Percentiles rank a stretch among this genome's conserved stretches.
These are phyloP conservation scores for Potamilus streckersoni DNA, from an alignment of 1,140 invertebrate species.

Conservation along the genomic window DNA sequence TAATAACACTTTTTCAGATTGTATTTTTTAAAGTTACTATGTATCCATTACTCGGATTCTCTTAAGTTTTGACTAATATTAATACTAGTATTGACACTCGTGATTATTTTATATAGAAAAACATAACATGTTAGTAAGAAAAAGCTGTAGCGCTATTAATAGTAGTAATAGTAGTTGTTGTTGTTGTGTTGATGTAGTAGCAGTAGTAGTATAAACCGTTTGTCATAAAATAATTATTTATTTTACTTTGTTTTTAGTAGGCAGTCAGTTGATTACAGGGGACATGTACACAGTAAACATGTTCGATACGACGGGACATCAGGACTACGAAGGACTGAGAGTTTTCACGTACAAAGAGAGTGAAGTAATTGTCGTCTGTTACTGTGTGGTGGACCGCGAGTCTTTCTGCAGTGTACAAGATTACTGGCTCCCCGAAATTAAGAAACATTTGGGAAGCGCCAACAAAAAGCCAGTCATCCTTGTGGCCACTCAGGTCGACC, in stretches of 20 bases:
- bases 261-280: conserved; percentile 3
- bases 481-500: conserved; percentile 71
- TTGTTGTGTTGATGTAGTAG: no score
- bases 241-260: conserved; percentile 14
- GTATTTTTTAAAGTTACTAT: no score
- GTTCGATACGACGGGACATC: conserved; percentile 24
- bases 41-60: no score
- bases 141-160: not conserved
- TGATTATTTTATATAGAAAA: no score
- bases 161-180: not conserved
- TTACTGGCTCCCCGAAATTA: conserved; percentile 75
- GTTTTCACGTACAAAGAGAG: conserved; percentile 23
- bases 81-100: no score
- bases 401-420: conserved; percentile 98
- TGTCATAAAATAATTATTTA: not conserved
- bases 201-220: conserved; percentile 2
- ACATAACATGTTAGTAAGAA: no score
- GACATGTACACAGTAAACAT: conserved; percentile 17
- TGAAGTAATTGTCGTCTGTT: conserved; percentile 99
- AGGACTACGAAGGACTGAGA: conserved; percentile 19
- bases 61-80: no score
- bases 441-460: conserved; percentile 57
- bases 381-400: conserved; percentile 97
- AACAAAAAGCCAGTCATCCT: conserved; percentile 83
- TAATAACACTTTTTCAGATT: no score